Evolutionary conservation across 1,140 invertebrate species (phyloP).

Genomic region (Triops cancriformis): DNA sequence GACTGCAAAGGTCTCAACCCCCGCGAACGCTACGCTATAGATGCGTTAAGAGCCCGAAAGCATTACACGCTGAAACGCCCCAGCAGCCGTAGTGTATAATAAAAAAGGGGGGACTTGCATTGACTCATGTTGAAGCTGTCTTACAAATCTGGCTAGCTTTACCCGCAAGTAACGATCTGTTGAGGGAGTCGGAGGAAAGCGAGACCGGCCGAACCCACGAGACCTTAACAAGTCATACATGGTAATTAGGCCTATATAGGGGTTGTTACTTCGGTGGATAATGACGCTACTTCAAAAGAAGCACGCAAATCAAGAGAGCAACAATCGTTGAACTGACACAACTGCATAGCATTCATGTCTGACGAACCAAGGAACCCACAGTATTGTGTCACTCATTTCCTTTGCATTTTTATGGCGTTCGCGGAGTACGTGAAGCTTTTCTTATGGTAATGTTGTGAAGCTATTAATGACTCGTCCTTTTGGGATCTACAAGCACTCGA

Average conservation of each 20-base stretch:
- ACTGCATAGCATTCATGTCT: background rate
- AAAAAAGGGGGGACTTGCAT: background rate
- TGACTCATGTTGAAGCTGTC: background rate
- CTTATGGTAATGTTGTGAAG: background rate
- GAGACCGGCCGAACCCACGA: background rate
- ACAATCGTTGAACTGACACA: background rate
- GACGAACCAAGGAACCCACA: background rate
- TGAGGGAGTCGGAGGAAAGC: background rate
- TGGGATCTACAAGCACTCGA: background rate
- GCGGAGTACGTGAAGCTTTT: background rate
- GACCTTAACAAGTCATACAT: background rate
- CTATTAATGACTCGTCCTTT: background rate
- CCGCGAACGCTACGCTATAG: background rate
- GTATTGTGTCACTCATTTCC: background rate
- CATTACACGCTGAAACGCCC: background rate
- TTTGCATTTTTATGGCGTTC: background rate
- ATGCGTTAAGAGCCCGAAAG: background rate
- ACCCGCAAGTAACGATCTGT: background rate
- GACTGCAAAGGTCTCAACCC: background rate
- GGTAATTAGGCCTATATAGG: slow-evolving; percentile 1
- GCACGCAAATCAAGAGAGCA: background rate
- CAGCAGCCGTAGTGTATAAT: background rate
- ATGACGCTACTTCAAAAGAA: background rate
- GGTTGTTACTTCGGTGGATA: background rate
- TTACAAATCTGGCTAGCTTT: background rate